These are phyloP conservation scores for Cyphomyrmex costatus DNA, from an alignment of 1,140 invertebrate species.

Conservation along the genomic window DNA sequence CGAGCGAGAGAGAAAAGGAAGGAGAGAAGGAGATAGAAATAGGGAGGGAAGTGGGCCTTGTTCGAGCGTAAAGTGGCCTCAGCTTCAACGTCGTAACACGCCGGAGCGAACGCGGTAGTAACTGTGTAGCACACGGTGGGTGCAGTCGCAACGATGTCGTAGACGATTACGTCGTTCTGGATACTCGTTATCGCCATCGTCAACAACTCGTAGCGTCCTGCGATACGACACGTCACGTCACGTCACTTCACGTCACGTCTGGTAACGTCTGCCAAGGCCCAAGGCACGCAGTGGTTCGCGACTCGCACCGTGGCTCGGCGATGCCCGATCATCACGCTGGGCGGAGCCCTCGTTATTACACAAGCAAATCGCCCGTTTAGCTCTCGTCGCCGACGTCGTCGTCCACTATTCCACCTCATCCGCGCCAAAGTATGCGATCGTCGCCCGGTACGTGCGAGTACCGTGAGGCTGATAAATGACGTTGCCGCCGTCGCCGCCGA, in stretches of 20 bases:
- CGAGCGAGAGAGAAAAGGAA: neutral
- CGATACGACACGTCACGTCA: conserved; percentile 4
- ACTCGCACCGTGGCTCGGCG: conserved; percentile 48
- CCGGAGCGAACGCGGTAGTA: conserved; percentile 13
- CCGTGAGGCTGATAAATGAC: conserved; percentile 21
- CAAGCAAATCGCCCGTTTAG: neutral
- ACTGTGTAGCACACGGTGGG: conserved; percentile 9
- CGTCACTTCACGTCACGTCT: conserved; percentile 23
- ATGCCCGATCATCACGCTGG: conserved; percentile 57
- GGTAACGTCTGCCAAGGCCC: conserved; percentile 7
- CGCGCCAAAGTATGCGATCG: conserved; percentile 70
- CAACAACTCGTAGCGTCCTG: conserved; percentile 17
- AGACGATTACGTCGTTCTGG: conserved; percentile 36
- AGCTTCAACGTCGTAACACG: conserved; percentile 36
- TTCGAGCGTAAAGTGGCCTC: conserved; percentile 42
- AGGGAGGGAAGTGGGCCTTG: conserved; percentile 12
- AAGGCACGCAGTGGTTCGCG: conserved; percentile 22
- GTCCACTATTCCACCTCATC: neutral
- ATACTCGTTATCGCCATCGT: neutral
- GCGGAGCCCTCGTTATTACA: conserved; percentile 71
- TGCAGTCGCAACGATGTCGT: conserved; percentile 9
- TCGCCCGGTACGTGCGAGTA: neutral
- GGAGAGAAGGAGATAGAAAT: neutral
- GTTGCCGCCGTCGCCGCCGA: neutral
- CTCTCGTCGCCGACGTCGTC: neutral